Evolutionary conservation across 2,888 invertebrate species (phyloP).

Genomic region (Mystacides longicornis): DNA sequence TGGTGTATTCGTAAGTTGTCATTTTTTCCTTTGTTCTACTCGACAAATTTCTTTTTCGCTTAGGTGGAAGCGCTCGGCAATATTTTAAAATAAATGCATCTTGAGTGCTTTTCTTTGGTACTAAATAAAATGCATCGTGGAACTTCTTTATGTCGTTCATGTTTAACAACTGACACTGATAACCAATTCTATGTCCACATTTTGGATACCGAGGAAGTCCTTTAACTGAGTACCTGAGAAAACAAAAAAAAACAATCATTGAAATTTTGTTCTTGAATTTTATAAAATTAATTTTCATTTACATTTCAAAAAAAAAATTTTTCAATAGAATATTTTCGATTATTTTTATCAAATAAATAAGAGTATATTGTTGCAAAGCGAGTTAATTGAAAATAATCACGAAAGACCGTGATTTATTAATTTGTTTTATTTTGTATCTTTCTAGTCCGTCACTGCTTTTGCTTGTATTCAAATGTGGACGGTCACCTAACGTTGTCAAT

Average conservation of each 20-base stretch:
- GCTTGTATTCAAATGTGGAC: background rate
- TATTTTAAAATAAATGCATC: too few species aligned
- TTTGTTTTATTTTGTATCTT: too few species aligned
- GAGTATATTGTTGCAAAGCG: background rate
- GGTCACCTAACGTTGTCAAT: background rate
- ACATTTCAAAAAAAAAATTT: background rate
- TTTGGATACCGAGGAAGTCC: slow-evolving; percentile 1
- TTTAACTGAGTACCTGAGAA: background rate
- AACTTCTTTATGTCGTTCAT: background rate
- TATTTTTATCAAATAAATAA: background rate
- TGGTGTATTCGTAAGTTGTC: background rate
- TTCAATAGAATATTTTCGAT: background rate
- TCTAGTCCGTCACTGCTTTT: background rate
- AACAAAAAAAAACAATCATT: background rate
- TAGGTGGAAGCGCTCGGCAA: too few species aligned
- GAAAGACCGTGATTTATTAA: too few species aligned
- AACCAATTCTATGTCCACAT: slow-evolving; percentile 4
- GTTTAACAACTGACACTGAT: background rate
- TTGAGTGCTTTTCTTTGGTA: background rate
- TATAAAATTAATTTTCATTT: background rate
- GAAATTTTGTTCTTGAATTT: too few species aligned
- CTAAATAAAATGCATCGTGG: background rate
- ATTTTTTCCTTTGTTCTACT: background rate
- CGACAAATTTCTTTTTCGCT: too few species aligned
- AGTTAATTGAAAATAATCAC: too few species aligned